Evolutionary conservation across 2,888 invertebrate genomes (phyloP), one percentile per base, ranked within the genome.

Genomic region (Drosophila niveifrons): DNA sequence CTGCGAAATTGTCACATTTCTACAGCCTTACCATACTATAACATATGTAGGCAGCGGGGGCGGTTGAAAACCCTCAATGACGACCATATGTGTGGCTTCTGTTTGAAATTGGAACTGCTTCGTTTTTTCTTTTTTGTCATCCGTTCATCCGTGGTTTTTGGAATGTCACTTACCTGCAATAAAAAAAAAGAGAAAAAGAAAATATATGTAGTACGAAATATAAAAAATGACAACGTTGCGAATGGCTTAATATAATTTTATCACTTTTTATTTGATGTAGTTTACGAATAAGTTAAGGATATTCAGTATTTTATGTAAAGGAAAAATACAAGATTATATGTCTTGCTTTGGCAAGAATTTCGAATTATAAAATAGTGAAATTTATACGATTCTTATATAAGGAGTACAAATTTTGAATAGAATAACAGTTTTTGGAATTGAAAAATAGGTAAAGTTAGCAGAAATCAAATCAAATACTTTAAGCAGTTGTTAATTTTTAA

Each of bases 131-230:
- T 34, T 10, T 34, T 34, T 34, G 11, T 10, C 11, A 11, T 34
- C 34, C 18, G 18, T 18, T 29, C 34, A 39, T 39, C 8, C 13
- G 18, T 31, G 13, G 48, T 17, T 17, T 17, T 61, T 50, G 36
- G 46, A 47, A 11, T 44, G 11, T 36, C 23, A 79, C 88, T 88
- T 69, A 81, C 81, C 81, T 81, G 52, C 8, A 76, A 76, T n/a
- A 28, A 28, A 39, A 80, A 66, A 18, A 39, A 80, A 65, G 34
- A 10, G 58, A 4, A 62, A 50, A 28, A 18, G 13, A 9, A 34
- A n/a, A 23, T 34, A 36, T 51, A 34, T 17, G 6, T 18, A 29
- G 11, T 17, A 44, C 0, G 1, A 15, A 28, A 43, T 31, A 17
- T 11, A 11, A 34, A 10, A 34, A 34, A 34, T 11, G 4, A 34